phyloP scores from a whole-genome alignment of 2,797 vertebrate species.

The Columba guinea region DNA sequence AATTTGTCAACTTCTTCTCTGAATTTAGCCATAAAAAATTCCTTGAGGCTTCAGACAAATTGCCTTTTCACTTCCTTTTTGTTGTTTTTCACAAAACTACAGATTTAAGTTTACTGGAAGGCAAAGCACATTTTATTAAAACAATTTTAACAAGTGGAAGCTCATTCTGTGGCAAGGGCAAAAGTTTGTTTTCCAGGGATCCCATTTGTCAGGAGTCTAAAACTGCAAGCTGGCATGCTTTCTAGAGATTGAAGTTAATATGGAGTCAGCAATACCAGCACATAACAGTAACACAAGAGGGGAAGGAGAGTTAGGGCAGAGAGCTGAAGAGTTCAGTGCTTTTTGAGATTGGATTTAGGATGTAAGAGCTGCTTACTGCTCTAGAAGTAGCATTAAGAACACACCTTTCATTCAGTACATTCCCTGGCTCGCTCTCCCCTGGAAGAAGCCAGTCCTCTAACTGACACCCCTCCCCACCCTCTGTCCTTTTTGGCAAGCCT shows the following conservation, averaged over 20 bases:
- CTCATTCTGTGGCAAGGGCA: not conserved
- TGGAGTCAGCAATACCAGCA: not conserved
- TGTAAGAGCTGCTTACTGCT: not conserved
- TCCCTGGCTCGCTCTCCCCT: not conserved
- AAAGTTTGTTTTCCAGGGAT: not conserved
- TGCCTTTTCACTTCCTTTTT: not conserved
- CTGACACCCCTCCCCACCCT: not conserved
- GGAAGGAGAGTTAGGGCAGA: not conserved
- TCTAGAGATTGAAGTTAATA: not conserved
- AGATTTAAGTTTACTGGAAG: not conserved
- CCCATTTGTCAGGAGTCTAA: not conserved
- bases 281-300: not conserved
- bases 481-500: not conserved
- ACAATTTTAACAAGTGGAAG: not conserved
- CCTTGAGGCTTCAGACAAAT: not conserved
- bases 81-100: not conserved
- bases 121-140: not conserved
- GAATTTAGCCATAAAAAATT: not conserved
- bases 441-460: not conserved
- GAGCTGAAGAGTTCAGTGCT: not conserved
- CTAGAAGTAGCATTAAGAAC: not conserved
- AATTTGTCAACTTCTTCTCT: not conserved
- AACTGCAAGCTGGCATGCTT: not conserved
- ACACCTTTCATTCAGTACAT: slow-evolving; percentile 39
- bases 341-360: not conserved